Conservation (phyloP, 2,797 vertebrate species). For the Emys orbicularis region DNA sequence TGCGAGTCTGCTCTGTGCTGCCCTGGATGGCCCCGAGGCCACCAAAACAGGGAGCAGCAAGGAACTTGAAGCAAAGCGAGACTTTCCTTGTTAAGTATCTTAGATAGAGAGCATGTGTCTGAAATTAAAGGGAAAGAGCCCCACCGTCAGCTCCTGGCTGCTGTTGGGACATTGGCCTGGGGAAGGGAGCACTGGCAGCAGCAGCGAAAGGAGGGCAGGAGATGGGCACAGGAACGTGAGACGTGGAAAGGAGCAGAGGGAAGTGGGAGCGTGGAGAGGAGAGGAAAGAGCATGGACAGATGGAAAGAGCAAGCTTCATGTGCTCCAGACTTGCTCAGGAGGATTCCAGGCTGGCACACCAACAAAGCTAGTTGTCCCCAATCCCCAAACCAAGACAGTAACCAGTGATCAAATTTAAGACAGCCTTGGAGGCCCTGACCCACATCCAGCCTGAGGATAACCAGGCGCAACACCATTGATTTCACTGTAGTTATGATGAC, state of each 20-base stretch:
- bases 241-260: background rate
- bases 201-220: background rate
- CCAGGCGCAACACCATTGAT: background rate
- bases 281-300: background rate
- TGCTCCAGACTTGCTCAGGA: background rate
- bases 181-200: background rate
- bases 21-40: fast-evolving
- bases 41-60: background rate
- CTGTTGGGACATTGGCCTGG: background rate
- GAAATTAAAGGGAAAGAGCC: fast-evolving
- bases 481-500: background rate
- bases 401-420: background rate
- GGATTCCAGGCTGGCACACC: background rate
- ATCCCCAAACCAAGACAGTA: background rate
- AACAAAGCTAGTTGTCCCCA: background rate
- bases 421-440: background rate
- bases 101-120: fast-evolving
- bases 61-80: background rate
- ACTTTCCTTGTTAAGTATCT: background rate
- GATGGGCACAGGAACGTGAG: background rate
- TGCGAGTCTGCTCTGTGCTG: fast-evolving
- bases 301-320: background rate
- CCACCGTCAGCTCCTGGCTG: fast-evolving
- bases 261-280: background rate
- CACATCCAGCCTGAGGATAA: background rate